phyloP scores from a whole-genome alignment of 2,888 invertebrate species.

The Norana najaformis region DNA sequence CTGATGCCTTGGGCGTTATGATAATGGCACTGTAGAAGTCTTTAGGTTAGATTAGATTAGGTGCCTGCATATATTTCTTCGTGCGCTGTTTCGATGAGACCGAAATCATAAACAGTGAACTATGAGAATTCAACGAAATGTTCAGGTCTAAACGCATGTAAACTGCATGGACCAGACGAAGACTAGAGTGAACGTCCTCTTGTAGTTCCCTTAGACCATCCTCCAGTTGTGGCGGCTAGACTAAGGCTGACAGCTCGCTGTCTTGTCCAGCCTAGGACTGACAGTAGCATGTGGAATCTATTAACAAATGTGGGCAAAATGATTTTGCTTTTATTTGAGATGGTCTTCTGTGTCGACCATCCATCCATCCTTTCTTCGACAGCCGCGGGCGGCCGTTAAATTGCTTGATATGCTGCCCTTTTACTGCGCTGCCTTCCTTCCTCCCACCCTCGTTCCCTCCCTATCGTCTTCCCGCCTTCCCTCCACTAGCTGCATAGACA shows the following conservation, averaged over 20 bases:
- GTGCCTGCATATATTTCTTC: no score
- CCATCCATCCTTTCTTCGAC: neutral
- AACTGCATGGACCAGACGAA: neutral
- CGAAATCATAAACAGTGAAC: no score
- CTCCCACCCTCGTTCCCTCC: neutral
- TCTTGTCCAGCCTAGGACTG: neutral
- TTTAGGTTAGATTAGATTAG: no score
- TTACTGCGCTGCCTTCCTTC: neutral
- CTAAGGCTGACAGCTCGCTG: neutral
- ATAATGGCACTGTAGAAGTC: no score
- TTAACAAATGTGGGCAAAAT: neutral
- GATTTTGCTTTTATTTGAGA: neutral
- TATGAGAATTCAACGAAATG: neutral
- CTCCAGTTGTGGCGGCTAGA: neutral
- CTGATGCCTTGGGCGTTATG: no score
- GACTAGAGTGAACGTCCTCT: neutral
- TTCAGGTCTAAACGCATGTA: neutral
- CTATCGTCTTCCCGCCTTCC: neutral
- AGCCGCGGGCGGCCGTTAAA: neutral
- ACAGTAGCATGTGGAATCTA: neutral
- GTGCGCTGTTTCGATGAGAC: no score
- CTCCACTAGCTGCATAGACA: constrained; percentile 5
- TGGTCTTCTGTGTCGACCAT: neutral
- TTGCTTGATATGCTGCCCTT: neutral
- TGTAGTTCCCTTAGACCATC: neutral